phyloP scores from a whole-genome alignment of 2,888 invertebrate genomes.

The Habrosyne pyritoides region DNA sequence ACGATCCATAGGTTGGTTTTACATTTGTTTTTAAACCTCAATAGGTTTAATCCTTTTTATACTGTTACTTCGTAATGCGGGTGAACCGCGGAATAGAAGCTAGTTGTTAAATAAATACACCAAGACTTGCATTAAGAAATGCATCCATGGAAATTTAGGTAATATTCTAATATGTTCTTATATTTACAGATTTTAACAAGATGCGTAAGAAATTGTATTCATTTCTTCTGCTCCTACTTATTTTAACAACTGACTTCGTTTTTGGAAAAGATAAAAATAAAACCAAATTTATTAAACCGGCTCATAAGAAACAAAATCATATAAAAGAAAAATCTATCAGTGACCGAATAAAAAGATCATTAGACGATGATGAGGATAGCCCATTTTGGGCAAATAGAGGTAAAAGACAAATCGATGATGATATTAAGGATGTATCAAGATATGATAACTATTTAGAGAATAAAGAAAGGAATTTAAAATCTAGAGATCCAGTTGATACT shows the following conservation, averaged over 20 bases:
- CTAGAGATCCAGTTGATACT: slow-evolving; percentile 38
- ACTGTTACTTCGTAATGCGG: no score
- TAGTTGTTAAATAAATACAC: no score
- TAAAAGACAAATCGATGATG: slow-evolving; percentile 43
- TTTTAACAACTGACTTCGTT: slow-evolving; percentile 54
- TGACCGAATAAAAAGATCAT: slow-evolving; percentile 59
- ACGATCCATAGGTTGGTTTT: no score
- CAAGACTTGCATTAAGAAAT: no score
- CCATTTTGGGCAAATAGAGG: slow-evolving; percentile 57
- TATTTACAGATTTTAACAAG: slow-evolving; percentile 55
- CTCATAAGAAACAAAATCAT: slow-evolving; percentile 39
- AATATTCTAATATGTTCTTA: slow-evolving; percentile 9
- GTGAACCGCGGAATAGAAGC: no score
- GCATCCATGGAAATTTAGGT: no score
- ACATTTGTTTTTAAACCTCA: no score
- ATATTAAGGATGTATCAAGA: slow-evolving; percentile 21
- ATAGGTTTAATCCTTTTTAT: no score
- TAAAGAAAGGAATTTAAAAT: slow-evolving; percentile 33
- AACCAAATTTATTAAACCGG: slow-evolving; percentile 43
- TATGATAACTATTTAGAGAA: slow-evolving; percentile 31
- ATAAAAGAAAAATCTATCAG: slow-evolving; percentile 41
- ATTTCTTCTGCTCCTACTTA: slow-evolving; percentile 47
- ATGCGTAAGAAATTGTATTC: slow-evolving; percentile 57
- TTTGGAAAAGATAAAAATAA: slow-evolving; percentile 55
- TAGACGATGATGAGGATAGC: slow-evolving; percentile 47